A percentile compares a stretch with the other conserved stretches of the same genome.
Evolutionary conservation across 1,140 invertebrate species (phyloP).

Genomic region (Drepana arcuata): DNA sequence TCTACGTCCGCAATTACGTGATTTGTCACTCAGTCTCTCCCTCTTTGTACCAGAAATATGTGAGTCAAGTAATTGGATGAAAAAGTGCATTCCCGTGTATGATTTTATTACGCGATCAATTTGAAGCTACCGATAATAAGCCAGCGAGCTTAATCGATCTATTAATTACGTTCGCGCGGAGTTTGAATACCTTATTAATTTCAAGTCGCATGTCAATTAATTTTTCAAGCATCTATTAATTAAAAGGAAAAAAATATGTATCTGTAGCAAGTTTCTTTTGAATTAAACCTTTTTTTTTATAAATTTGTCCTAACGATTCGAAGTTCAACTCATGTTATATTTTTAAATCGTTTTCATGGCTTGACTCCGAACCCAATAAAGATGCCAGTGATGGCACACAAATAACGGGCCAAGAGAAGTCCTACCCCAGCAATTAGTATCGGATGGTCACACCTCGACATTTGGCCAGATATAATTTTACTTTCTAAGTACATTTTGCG

Average conservation of each 20-base stretch:
- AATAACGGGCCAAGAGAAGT: slow-evolving; percentile 36
- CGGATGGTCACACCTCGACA: slow-evolving; percentile 64
- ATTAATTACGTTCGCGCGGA: too few relatives aligned
- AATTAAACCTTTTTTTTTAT: too few relatives aligned
- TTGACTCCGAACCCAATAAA: slow-evolving; percentile 34
- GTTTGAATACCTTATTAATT: too few relatives aligned
- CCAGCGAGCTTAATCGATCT: too few relatives aligned
- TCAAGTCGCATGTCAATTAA: too few relatives aligned
- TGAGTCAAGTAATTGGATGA: slow-evolving; percentile 58
- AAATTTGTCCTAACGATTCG: too few relatives aligned
- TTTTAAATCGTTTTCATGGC: slow-evolving; percentile 41
- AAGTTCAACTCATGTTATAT: too few relatives aligned
- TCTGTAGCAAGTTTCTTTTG: too few relatives aligned
- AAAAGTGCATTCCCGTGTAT: slow-evolving; percentile 51
- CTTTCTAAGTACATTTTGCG: slow-evolving; percentile 64
- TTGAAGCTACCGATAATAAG: too few relatives aligned
- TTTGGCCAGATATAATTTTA: slow-evolving; percentile 62
- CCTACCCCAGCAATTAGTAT: slow-evolving; percentile 60
- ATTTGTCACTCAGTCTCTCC: slow-evolving; percentile 62
- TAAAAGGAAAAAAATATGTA: too few relatives aligned
- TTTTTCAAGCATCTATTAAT: too few relatives aligned
- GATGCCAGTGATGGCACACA: slow-evolving; percentile 42
- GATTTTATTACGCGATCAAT: slow-evolving; percentile 26
- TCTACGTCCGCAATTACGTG: slow-evolving; percentile 61
- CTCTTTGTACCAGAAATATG: slow-evolving; percentile 28